These are phyloP conservation scores for Leucophenga montana DNA, from an alignment of 2,888 invertebrate species.

Conservation along the genomic window DNA sequence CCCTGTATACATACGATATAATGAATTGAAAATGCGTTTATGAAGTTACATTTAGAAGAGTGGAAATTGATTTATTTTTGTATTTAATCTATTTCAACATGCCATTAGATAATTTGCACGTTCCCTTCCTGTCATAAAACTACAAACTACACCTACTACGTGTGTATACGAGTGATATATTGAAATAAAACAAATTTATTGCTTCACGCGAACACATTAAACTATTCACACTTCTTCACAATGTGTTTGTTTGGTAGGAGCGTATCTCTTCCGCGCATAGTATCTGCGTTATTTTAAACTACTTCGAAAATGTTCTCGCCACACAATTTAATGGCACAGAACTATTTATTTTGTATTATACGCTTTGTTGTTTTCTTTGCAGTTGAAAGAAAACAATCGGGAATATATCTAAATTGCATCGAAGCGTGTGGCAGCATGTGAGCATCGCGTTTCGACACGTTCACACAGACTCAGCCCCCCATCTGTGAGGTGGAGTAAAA, in stretches of 20 bases:
- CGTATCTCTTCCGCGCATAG: too few relatives aligned
- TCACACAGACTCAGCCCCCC: background rate
- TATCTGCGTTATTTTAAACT: too few relatives aligned
- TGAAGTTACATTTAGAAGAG: background rate
- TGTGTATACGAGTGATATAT: background rate
- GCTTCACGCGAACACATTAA: conserved; percentile 9
- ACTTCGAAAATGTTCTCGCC: too few relatives aligned
- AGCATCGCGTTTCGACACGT: conserved; percentile 8
- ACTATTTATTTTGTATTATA: conserved; percentile 17
- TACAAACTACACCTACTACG: background rate
- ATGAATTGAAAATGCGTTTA: background rate
- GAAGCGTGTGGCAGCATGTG: conserved; percentile 43
- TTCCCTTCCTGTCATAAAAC: background rate
- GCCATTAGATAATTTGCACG: conserved; percentile 10
- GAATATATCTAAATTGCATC: conserved; percentile 52
- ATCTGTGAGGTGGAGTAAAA: background rate
- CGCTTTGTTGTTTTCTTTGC: conserved; percentile 1
- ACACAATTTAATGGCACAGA: conserved; percentile 14
- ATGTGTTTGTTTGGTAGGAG: too few relatives aligned
- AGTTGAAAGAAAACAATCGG: conserved; percentile 4
- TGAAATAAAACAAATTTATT: conserved; percentile 15
- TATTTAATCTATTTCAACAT: background rate
- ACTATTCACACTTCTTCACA: conserved; percentile 2
- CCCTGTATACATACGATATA: too few relatives aligned
- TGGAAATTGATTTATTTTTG: conserved; percentile 14